Base-by-base conservation (phyloP, 2,888 invertebrate species). In the Ferrisia virgata region DNA sequence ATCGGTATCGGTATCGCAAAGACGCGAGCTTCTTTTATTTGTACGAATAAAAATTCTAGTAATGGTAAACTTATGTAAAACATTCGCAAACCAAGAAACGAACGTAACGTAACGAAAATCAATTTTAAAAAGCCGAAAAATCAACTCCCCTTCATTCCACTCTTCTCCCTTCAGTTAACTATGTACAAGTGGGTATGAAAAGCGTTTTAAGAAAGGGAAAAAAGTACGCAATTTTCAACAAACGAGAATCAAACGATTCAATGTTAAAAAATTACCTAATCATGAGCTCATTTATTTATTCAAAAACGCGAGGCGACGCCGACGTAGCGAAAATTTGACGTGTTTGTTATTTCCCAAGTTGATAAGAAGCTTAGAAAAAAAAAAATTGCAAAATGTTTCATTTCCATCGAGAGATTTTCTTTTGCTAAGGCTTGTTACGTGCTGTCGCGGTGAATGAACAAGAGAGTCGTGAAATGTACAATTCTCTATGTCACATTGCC, bases 201-300 rank as follows among this genome's bases (percentile, higher is more conserved):
- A 36, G 18, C 18, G 36, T 18, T 76, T 36, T 36, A 36, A 76
- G 18, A 76, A 76, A 76, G 18, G 72, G 36, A 76, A 36, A 76
- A 76, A 76, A 36, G 72, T 36, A 76, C 1, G 72, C 72, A 76
- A 76, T 76, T 76, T 76, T 36, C 33, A 36, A 28, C 31, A 76
- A 76, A 76, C 36, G 72, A 76, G 72, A 76, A 36, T 76, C 72
- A 36, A 76, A 76, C 72, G 72, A 76, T 18, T 36, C 36, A 36
- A 76, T 76, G 36, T 76, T 76, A 36, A 36, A 76, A 76, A 76
- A 76, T 76, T 76, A 76, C 72, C 72, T 36, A 76, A 76, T 76
- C 72, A 76, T 36, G 72, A 76, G 22, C 18, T 76, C 72, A 76
- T 76, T 76, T 76, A 76, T 76, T 76, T n/a, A n/a, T n/a, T n/a